phyloP scores from a whole-genome alignment of 2,113 vertebrate species.

The Poecilia latipinna region DNA sequence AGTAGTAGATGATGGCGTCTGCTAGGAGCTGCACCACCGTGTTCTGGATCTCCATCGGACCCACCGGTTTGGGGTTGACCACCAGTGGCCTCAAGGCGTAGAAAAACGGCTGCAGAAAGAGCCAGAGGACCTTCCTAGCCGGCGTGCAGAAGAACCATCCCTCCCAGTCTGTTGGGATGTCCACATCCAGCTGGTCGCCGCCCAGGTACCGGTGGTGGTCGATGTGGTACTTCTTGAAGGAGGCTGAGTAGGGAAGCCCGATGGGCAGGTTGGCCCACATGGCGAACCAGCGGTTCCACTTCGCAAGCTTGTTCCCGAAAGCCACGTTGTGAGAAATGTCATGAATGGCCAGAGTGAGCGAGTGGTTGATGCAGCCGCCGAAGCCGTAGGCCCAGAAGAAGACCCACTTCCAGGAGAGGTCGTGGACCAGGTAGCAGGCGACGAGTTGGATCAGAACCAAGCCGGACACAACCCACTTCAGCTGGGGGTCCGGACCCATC shows the following conservation, averaged over 20 bases:
- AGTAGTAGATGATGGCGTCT: slow-evolving; percentile 81
- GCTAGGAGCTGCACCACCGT: slow-evolving; percentile 82
- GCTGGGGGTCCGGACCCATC: slow-evolving; percentile 91
- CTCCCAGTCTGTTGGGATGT: slow-evolving; percentile 91
- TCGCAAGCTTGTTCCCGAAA: slow-evolving; percentile 87
- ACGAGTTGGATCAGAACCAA: slow-evolving; percentile 90
- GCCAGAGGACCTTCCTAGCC: slow-evolving; percentile 89
- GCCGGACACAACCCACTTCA: slow-evolving; percentile 93
- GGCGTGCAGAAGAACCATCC: slow-evolving; percentile 97
- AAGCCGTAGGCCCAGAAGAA: slow-evolving; percentile 95
- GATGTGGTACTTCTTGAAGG: slow-evolving; percentile 98
- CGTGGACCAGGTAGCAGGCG: slow-evolving; percentile 87
- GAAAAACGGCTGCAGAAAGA: slow-evolving; percentile 90
- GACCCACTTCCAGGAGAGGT: slow-evolving; percentile 94
- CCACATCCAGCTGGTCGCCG: slow-evolving; percentile 89
- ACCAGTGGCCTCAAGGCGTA: slow-evolving; percentile 89
- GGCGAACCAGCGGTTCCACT: slow-evolving; percentile 94
- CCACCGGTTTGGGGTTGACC: slow-evolving; percentile 91
- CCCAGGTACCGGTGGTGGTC: slow-evolving; percentile 98
- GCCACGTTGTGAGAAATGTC: slow-evolving; percentile 97
- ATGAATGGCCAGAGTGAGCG: slow-evolving; percentile 93
- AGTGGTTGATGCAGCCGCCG: slow-evolving; percentile 96
- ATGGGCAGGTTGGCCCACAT: slow-evolving; percentile 95
- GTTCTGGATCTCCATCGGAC: slow-evolving; percentile 88
- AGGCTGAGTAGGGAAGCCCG: slow-evolving; percentile 91